Base-by-base conservation (phyloP, 1,140 invertebrate genomes). In the Caerostris extrusa region DNA sequence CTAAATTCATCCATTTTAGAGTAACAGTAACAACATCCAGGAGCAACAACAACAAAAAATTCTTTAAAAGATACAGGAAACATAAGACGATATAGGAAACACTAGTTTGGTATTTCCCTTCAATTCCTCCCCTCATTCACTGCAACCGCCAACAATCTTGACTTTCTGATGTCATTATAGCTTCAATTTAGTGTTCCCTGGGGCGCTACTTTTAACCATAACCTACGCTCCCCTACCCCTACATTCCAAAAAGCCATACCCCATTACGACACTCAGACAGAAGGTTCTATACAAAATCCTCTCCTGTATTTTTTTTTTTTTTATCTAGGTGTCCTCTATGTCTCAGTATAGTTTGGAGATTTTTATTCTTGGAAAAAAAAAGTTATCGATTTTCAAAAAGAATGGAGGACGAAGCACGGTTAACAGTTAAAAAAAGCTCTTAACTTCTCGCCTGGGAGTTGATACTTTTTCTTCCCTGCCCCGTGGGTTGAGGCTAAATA, bases 161-260 rank as follows among this genome's bases (percentile, higher is more conserved):
- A 77, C 34, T 77, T 50, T 61, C 60, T 87, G 85, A 87, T 87
- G 85, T 87, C 85, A 87, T 87, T 87, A 87, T 87, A 87, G 85
- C 85, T 58, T 87, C 85, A 87, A 87, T 87, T 87, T 87, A 87
- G n/a, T 61, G 85, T 53, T 5, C 85, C 85, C 85, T 60, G 19
- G 85, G 85, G 85, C 12, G 4, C 8, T 64, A 53, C 60, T 58
- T 87, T 64, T 53, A 53, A 50, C 55, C 14, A 34, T 87, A 55
- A 50, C 6, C 3, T 14, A 87, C 19, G 34, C 6, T 12, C 8
- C 8, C 1, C 19, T 50, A 14, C 57, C 10, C 2, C 82, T 14
- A 55, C 64, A 34, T 87, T 5, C 64, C 53, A 87, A 87, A n/a
- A 87, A 19, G 17, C 34, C 34, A 60, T 53, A 17, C n/a, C 58